phyloP scores from a whole-genome alignment of 2,888 invertebrate species.

The Volucella bombylans region DNA sequence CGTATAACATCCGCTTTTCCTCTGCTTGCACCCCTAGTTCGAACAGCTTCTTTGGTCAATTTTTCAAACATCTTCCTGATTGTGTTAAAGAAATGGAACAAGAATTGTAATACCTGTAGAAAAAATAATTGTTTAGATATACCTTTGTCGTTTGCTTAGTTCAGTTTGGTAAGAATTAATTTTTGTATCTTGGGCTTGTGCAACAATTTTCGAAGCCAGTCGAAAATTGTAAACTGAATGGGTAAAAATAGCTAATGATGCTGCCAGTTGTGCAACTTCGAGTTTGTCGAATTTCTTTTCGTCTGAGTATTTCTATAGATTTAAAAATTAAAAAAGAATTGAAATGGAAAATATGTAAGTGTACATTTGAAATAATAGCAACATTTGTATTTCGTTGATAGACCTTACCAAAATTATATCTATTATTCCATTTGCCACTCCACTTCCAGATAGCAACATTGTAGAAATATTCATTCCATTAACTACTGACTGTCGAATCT shows the following conservation, averaged over 20 bases:
- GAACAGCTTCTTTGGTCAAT: slow-evolving; percentile 77
- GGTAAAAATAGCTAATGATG: slow-evolving; percentile 79
- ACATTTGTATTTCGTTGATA: not conserved
- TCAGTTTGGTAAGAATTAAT: slow-evolving; percentile 76
- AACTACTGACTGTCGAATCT: slow-evolving; percentile 76
- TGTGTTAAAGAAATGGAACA: not conserved
- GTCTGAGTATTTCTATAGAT: slow-evolving; percentile 77
- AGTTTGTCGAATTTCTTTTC: slow-evolving; percentile 77
- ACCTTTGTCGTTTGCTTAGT: slow-evolving; percentile 78
- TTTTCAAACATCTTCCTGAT: slow-evolving; percentile 78
- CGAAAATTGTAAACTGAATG: slow-evolving; percentile 80
- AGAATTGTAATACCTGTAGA: not conserved
- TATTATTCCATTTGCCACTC: slow-evolving; percentile 77
- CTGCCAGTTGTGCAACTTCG: slow-evolving; percentile 78
- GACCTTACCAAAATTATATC: slow-evolving; percentile 78
- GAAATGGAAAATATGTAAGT: not conserved
- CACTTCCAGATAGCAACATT: slow-evolving; percentile 78
- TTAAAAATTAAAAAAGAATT: slow-evolving; percentile 11
- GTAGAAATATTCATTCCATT: slow-evolving; percentile 80
- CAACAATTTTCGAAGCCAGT: slow-evolving; percentile 78
- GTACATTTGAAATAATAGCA: not conserved
- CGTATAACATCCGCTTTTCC: slow-evolving; percentile 79
- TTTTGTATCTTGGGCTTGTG: slow-evolving; percentile 74
- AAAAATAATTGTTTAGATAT: not conserved
- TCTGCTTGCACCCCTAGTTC: slow-evolving; percentile 74